phyloP scores from a whole-genome alignment of 2,888 invertebrate genomes.

The Quadroppia sp. region DNA sequence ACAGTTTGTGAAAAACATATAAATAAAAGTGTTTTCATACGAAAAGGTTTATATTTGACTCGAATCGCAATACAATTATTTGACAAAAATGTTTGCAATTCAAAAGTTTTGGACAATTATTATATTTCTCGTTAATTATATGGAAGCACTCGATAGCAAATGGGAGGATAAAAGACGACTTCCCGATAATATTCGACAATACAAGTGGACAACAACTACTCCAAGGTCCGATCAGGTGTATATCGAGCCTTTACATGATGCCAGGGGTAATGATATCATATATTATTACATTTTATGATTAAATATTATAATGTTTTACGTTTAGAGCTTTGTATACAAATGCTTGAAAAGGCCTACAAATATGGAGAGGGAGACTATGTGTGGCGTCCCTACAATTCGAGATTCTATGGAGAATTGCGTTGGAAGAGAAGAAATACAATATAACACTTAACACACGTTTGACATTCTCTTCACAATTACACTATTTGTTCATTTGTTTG shows the following conservation, averaged over 20 bases:
- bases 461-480: no score
- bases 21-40: no score
- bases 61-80: not conserved
- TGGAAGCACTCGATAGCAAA: no score
- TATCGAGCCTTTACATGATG: not conserved
- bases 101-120: not conserved
- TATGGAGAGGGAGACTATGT: not conserved
- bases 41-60: not conserved
- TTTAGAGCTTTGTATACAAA: not conserved
- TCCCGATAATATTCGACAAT: not conserved
- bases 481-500: no score
- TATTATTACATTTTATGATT: no score
- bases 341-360: not conserved
- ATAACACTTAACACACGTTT: no score
- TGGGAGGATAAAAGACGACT: not conserved
- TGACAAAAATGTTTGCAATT: not conserved
- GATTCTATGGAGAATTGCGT: not conserved
- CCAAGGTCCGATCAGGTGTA: not conserved
- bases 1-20: no score
- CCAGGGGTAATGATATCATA: no score
- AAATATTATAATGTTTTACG: no score
- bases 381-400: not conserved
- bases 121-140: not conserved
- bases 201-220: not conserved
- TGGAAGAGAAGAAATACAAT: not conserved